These are phyloP conservation scores for Dipodomys merriami DNA, from an alignment of 2,113 vertebrate species.

Conservation along the genomic window DNA sequence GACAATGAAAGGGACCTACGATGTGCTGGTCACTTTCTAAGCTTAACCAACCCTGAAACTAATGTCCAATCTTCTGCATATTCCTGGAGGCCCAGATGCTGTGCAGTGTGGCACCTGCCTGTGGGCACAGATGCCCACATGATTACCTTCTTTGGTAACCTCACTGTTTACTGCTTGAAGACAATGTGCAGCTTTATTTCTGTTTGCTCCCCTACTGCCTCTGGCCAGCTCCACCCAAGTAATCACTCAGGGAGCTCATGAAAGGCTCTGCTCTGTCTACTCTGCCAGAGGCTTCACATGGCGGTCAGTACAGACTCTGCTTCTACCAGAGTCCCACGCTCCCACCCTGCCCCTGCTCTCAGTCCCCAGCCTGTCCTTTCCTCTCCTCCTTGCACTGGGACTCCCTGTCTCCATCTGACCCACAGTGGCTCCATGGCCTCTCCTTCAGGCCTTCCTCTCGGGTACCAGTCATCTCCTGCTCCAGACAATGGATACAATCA, in stretches of 20 bases:
- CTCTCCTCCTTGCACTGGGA: no score
- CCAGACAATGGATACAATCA: no score
- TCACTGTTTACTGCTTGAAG: fast-evolving
- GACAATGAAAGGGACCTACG: neutral
- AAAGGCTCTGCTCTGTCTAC: no score
- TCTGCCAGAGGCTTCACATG: fast-evolving
- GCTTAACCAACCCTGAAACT: neutral
- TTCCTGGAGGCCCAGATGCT: neutral
- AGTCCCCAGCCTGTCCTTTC: neutral
- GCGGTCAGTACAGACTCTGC: no score
- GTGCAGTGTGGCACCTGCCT: neutral
- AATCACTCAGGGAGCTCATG: fast-evolving
- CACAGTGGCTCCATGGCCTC: neutral
- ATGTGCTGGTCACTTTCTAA: neutral
- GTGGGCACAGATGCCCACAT: no score
- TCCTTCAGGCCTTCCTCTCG: neutral
- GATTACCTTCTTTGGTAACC: neutral
- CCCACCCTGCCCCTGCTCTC: neutral
- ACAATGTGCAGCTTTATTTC: fast-evolving
- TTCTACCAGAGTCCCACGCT: neutral
- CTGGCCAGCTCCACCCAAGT: fast-evolving
- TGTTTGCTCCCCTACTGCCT: fast-evolving
- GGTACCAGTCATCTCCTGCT: no score
- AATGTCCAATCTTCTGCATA: fast-evolving
- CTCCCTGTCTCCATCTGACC: fast-evolving